phyloP scores from a whole-genome alignment of 2,113 vertebrate genomes.

The Abramis brama region DNA sequence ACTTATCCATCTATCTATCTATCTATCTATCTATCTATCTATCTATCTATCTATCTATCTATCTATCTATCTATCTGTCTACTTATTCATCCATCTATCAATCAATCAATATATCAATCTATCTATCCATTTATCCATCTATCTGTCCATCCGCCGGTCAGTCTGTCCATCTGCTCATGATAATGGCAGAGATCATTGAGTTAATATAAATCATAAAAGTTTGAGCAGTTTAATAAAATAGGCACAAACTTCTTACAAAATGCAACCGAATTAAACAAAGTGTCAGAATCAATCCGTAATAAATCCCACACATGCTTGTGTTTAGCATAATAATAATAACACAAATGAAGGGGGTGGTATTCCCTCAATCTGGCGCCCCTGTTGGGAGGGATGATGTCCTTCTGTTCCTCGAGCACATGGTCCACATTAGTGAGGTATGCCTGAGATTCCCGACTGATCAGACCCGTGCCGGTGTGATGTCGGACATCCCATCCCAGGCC shows the following conservation, averaged over 20 bases:
- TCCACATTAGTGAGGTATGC: conserved; percentile 57
- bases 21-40: accelerated
- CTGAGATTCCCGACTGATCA: conserved; percentile 50
- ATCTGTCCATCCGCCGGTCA: accelerated
- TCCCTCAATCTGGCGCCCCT: conserved; percentile 43
- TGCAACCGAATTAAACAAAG: background rate
- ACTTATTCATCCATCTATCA: background rate
- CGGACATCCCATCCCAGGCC: conserved; percentile 40
- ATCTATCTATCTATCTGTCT: background rate
- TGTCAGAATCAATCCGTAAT: background rate
- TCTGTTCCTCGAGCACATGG: conserved; percentile 47
- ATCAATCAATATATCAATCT: accelerated
- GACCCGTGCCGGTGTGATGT: conserved; percentile 22
- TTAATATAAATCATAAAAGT: background rate
- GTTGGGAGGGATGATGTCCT: conserved; percentile 32
- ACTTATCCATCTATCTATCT: background rate
- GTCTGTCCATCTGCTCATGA: background rate
- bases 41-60: background rate
- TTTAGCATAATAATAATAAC: background rate
- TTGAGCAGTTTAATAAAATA: too few relatives aligned
- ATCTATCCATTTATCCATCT: background rate
- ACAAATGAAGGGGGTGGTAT: background rate
- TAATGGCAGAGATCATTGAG: background rate
- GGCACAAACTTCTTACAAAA: background rate
- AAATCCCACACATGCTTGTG: background rate